Evolutionary conservation across 2,888 invertebrate genomes (phyloP), one percentile per base, ranked within the genome.

Genomic region (Thumatha senex): DNA sequence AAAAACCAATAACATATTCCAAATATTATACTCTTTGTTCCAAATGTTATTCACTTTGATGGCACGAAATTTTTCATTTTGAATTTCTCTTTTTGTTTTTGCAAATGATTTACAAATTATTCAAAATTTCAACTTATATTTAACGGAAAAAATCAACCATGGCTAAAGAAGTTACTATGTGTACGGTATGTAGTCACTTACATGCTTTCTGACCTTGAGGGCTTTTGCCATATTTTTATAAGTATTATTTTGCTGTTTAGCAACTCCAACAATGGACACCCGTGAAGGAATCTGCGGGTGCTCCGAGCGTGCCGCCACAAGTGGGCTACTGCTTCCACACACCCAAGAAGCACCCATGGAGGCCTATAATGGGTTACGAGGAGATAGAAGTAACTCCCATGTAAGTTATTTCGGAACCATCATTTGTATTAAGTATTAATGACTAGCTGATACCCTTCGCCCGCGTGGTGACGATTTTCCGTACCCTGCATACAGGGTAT

Each of bases 261-360:
- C 96, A 96, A 95, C 93, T 96, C 58, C 96, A 96, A 92, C 95
- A 96, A 92, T 95, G 95, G 95, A 94, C 93, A 68, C 92, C 93
- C 24, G 93, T 93, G 54, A 94, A 95, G 90, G 95, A 95, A 63
- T 93, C 93, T 12, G 92, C 93, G 18, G 92, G 93, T 0, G 93
- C 94, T 0, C 92, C 95, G 13, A 88, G 92, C 47, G 85, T 93
- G 56, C 94, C 95, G 10, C 89, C 93, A 2, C 92, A 94, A 68
- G 92, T 95, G 31, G 95, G 94, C 36, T 93, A 94, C 69, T 95
- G 94, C 68, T 95, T 95, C 79, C 93, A 95, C 84, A 93, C 95
- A 0, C 94, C 95, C 0, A 93, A 94, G 60, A 95, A 95, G 51
- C 96, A 96, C 80, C 95, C 96, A 13, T 96, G 96, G 96, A 90